phyloP scores from a whole-genome alignment of 2,888 invertebrate species.

The Rosalia funebris region DNA sequence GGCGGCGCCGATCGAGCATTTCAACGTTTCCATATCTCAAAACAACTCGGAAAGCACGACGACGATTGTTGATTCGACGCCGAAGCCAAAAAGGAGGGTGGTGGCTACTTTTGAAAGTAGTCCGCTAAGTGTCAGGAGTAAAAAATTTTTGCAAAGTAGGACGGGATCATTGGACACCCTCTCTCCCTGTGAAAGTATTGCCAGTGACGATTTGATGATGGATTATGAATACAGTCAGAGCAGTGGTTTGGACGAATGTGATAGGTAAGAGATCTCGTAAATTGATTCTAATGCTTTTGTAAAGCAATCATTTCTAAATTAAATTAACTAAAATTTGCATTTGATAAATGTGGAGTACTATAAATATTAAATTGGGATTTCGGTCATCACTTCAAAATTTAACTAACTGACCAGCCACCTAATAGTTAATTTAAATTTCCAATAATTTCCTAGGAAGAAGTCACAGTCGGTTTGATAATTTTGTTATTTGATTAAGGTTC shows the following conservation, averaged over 20 bases:
- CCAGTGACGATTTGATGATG: slow-evolving; percentile 89
- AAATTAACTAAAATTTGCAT: too few relatives aligned
- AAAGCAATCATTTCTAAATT: too few relatives aligned
- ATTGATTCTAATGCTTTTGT: too few relatives aligned
- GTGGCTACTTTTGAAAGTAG: slow-evolving; percentile 59
- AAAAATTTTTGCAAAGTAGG: slow-evolving; percentile 50
- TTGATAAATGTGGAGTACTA: too few relatives aligned
- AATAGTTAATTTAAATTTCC: too few relatives aligned
- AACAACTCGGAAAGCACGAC: slow-evolving; percentile 57
- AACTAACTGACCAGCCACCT: too few relatives aligned
- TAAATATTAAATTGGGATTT: too few relatives aligned
- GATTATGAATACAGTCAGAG: slow-evolving; percentile 75
- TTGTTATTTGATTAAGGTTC: too few relatives aligned
- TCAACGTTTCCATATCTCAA: slow-evolving; percentile 45
- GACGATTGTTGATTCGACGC: slow-evolving; percentile 58
- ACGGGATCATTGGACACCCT: slow-evolving; percentile 82
- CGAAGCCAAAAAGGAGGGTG: slow-evolving; percentile 58
- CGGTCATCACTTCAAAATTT: too few relatives aligned
- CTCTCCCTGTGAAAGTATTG: slow-evolving; percentile 84
- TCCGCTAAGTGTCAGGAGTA: slow-evolving; percentile 56
- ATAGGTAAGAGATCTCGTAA: slow-evolving; percentile 55
- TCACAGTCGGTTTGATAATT: too few relatives aligned
- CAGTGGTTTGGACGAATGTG: slow-evolving; percentile 67
- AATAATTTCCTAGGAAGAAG: too few relatives aligned
- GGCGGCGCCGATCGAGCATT: slow-evolving; percentile 44